Conservation (phyloP, 1,140 invertebrate genomes). For the Teleopsis dalmanni region DNA sequence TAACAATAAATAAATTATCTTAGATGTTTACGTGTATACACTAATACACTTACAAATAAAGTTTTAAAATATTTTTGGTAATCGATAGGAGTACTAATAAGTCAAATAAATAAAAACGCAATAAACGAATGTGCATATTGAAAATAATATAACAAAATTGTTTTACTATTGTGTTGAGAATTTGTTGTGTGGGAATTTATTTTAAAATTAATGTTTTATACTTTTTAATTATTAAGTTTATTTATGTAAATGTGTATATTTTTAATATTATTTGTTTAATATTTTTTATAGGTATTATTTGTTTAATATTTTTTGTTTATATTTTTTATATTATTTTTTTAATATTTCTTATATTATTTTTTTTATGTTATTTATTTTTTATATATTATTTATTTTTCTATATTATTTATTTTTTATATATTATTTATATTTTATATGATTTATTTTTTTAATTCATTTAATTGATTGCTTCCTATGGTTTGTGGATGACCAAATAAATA, state of each 20-base stretch:
- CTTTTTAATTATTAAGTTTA: no score
- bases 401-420: no score
- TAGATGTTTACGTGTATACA: conserved; percentile 8
- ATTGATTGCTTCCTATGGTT: no score
- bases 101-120: conserved; percentile 8
- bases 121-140: conserved; percentile 12
- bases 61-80: conserved; percentile 37
- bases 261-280: no score
- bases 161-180: background rate
- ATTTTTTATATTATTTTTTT: background rate
- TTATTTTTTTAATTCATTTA: no score
- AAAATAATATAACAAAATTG: conserved; percentile 6
- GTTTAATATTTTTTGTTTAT: background rate
- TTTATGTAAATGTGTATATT: no score
- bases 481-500: no score
- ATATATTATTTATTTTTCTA: no score
- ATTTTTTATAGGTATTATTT: conserved; percentile 5
- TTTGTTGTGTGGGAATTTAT: conserved; percentile 3
- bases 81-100: conserved; percentile 15
- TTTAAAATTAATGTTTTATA: conserved; percentile 13
- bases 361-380: background rate
- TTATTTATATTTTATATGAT: no score
- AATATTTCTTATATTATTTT: background rate
- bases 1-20: no score
- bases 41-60: background rate